Base-by-base conservation (phyloP, 2,888 invertebrate species). In the Apodemia zela region DNA sequence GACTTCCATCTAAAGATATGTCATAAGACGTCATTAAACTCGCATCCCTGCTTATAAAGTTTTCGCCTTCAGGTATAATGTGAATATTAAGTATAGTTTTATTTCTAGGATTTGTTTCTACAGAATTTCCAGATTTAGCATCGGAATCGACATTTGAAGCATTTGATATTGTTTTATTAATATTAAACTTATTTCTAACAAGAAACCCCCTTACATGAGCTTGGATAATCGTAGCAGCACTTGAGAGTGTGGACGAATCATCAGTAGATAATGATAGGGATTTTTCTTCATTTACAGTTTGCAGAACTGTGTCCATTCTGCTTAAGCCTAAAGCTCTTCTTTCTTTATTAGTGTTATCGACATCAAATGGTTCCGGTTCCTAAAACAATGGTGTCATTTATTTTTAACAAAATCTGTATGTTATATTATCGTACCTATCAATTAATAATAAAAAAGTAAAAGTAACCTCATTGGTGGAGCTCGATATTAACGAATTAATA, bases 181-280 rank as follows among this genome's bases (percentile, higher is more conserved):
- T 80, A 71, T 86, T 81, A n/a, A 87, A 72, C 73, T 85, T 87
- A 76, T 92, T 93, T 65, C 94, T 86, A 47, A 94, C 94, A 74
- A 95, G 89, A 76, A 93, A 95, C 2, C 95, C 95, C 66, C 95
- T 89, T 59, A 95, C 94, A 60, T 94, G 94, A 6, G 94, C 94
- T 82, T 95, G 95, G 70, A 95, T 94, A 72, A 93, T 93, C 3
- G 93, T 94, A 45, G 94, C 94, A 18, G 93, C 94, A 75, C 93
- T 93, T 25, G 92, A 92, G 64, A 92, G 72, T 25, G 89, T 87
- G 17, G 92, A 91, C 13, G 92, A 92, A 68, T 92, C 92, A 67
- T 92, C 92, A 33, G 90, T 91, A 29, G 92, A 92, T 64, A 88
- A 75, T 0, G 92, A 92, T 49, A 91, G 72, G 25, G 90, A 90